Evolutionary conservation across 1,140 invertebrate genomes (phyloP), one percentile per base, ranked within the genome.

Genomic region (Sycophaga agraensis): DNA sequence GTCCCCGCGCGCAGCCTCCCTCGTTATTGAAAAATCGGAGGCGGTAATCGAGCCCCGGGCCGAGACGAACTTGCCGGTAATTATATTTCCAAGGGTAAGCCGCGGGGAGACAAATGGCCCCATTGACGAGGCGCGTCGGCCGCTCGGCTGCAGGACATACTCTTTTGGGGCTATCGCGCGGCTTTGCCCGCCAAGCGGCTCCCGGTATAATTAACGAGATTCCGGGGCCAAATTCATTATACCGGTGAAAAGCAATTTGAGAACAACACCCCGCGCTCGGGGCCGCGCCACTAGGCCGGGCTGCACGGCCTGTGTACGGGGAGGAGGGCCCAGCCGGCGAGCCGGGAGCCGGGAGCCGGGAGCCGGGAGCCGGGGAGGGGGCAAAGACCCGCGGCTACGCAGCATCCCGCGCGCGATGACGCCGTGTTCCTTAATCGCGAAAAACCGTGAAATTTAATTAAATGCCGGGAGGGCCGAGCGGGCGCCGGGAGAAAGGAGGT

Each of bases 401-500:
- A 39, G 22, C 17, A 17, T 2, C 53, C 19, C 19, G n/a, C 6
- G 16, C 5, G 28, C 19, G 31, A 48, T 48, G 31, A 26, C 21
- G 14, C 19, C 39, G 8, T 42, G 73, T 74, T 77, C 74, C 71
- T 79, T 80, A 78, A 80, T 80, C 77, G 76, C 71, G 77, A 80
- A 79, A 80, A 80, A 80, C 77, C 75, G 73, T 79, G 77, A 80
- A 79, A 78, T 80, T 80, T 80, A 80, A 80, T 80, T 80, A 80
- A 80, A 80, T 59, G 61, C 61, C 64, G 61, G 61, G 61, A 64
- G 51, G 60, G 64, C 59, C 51, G 16, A 65, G n/a, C n/a, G n/a
- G n/a, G n/a, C n/a, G n/a, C n/a, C n/a, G n/a, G n/a, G n/a, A n/a
- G n/a, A n/a, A n/a, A 65, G 65, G 63, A 56, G 64, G 66, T 74